Conservation (phyloP, 2,113 vertebrate genomes). For the Varanus salvator region DNA sequence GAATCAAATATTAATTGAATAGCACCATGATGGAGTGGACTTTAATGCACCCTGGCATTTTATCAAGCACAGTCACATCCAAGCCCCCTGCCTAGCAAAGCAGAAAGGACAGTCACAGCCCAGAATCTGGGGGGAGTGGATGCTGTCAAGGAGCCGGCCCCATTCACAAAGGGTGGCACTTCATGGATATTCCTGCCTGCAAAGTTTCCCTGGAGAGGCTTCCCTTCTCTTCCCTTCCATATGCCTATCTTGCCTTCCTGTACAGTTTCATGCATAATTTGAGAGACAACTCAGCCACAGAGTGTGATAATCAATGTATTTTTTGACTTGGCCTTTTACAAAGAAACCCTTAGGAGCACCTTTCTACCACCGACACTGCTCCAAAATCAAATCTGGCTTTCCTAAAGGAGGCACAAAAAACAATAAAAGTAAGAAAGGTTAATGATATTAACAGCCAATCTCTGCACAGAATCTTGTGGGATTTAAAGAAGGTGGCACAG, state of each 20-base stretch:
- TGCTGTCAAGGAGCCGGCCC: not conserved
- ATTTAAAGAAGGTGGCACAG: not conserved
- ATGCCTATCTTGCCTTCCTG: not conserved
- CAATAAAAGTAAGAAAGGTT: not conserved
- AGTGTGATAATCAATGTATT: not conserved
- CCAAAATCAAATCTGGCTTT: not conserved
- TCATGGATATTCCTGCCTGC: not conserved
- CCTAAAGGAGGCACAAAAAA: not conserved
- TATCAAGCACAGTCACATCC: slow-evolving; percentile 16
- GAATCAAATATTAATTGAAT: slow-evolving; percentile 63
- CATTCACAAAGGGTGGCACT: not conserved
- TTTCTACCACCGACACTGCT: not conserved
- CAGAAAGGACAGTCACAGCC: rapidly evolving
- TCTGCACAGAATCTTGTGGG: not conserved
- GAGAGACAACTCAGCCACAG: not conserved
- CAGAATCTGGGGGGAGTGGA: not conserved
- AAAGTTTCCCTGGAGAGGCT: rapidly evolving
- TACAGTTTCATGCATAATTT: rapidly evolving
- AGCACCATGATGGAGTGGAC: slow-evolving; percentile 29
- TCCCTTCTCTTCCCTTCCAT: rapidly evolving
- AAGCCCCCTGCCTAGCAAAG: not conserved
- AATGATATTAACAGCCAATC: not conserved
- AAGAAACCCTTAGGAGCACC: not conserved
- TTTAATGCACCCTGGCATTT: not conserved
- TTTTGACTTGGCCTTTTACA: not conserved